Percentiles rank a stretch among this genome's conserved stretches.
Evolutionary conservation across 2,888 invertebrate genomes (phyloP).

Genomic region (Ormyrus rosae): DNA sequence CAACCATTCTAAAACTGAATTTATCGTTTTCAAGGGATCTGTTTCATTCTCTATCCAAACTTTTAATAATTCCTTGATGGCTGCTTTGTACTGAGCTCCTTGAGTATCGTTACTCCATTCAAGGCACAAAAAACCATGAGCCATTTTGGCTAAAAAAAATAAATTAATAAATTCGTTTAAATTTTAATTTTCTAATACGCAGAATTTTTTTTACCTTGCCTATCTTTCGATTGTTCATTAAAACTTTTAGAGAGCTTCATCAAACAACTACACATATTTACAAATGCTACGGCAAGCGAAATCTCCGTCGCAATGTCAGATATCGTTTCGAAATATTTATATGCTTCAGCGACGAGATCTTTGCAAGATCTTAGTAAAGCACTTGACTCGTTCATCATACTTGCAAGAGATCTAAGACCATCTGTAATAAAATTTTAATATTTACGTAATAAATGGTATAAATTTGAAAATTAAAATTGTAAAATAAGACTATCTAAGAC

Average conservation of each 20-base stretch:
- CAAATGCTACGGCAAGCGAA: slow-evolving; percentile 69
- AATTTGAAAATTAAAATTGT: background rate
- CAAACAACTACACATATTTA: slow-evolving; percentile 68
- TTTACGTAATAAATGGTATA: slow-evolving; percentile 35
- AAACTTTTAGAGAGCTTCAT: slow-evolving; percentile 71
- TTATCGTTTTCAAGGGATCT: slow-evolving; percentile 77
- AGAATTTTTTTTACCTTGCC: slow-evolving; percentile 64
- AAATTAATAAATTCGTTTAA: slow-evolving; percentile 6
- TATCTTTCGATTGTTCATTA: slow-evolving; percentile 63
- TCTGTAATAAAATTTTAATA: slow-evolving; percentile 60
- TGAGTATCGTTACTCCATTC: slow-evolving; percentile 69
- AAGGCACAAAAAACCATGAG: slow-evolving; percentile 67
- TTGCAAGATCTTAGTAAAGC: slow-evolving; percentile 65
- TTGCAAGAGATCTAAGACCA: slow-evolving; percentile 69
- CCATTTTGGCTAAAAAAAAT: slow-evolving; percentile 66
- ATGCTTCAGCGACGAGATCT: slow-evolving; percentile 72
- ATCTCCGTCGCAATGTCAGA: slow-evolving; percentile 71
- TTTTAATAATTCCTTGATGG: slow-evolving; percentile 68
- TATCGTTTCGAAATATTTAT: slow-evolving; percentile 72
- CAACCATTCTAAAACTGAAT: slow-evolving; percentile 78
- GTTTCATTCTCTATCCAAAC: slow-evolving; percentile 72
- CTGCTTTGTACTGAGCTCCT: slow-evolving; percentile 65
- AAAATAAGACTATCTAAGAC: slow-evolving; percentile 6
- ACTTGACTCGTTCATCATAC: slow-evolving; percentile 65
- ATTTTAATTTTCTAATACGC: slow-evolving; percentile 9